Base-by-base conservation (phyloP, 2,888 invertebrate genomes). In the Drepana falcataria region DNA sequence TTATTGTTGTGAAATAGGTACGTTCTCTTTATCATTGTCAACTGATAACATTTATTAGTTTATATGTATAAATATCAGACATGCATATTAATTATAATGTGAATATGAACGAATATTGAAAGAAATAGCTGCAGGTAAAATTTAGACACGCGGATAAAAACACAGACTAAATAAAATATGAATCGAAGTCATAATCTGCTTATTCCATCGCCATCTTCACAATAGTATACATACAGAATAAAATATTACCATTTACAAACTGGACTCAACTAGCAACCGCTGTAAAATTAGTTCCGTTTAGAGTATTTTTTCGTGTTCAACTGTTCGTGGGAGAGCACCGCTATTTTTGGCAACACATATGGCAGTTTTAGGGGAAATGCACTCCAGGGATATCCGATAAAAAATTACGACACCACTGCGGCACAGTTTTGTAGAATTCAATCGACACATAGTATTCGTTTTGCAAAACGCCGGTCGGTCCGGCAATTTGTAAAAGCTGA, bases 361-460 rank as follows among this genome's bases (percentile, higher is more conserved):
- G 61, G 62, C 60, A 56, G 59, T 68, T 64, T 53, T 54, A 53
- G 56, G 61, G 67, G 68, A 75, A 78, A 76, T 69, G 70, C 66
- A 68, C 79, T 69, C 75, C 40, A 55, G 74, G 75, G 79, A 74
- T 66, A 53, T 68, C 58, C 79, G 73, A 81, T 81, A 83, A 82
- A 80, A 80, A 77, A 77, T 77, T 78, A 81, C 78, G 80, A 79
- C 57, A 60, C 79, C 75, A 52, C 75, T 61, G 68, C 57, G 68
- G 63, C 63, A 58, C 56, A 58, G 59, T 73, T 73, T 68, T 64
- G 61, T 68, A 67, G 78, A 76, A 81, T 83, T 83, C 81, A 79
- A 83, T 82, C 71, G 79, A 69, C 75, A 69, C 68, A 64, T 65
- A 64, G 64, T 65, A 60, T 67, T 64, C 60, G 75, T 81, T 80